phyloP scores from a whole-genome alignment of 2,888 invertebrate species.

The Parelbella ahira region DNA sequence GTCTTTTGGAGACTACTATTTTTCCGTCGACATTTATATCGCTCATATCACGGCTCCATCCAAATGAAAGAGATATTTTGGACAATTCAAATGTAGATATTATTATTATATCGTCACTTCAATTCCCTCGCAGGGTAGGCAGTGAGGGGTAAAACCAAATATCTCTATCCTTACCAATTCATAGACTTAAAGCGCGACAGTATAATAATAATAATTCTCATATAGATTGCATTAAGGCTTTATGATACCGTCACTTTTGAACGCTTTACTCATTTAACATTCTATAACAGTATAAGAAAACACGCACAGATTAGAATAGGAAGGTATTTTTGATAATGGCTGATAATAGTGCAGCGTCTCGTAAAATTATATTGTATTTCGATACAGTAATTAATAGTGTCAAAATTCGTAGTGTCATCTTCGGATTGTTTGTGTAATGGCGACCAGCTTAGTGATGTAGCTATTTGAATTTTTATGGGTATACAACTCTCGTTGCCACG shows the following conservation, averaged over 20 bases:
- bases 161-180: no score
- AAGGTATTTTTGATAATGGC: constrained; percentile 59
- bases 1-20: no score
- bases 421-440: constrained; percentile 12
- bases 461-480: background rate
- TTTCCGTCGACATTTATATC: constrained; percentile 33
- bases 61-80: constrained; percentile 41
- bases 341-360: constrained; percentile 24
- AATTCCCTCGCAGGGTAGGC: no score
- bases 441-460: constrained; percentile 2
- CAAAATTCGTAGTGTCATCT: constrained; percentile 19
- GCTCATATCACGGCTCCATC: constrained; percentile 72
- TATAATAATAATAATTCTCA: no score
- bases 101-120: constrained; percentile 20
- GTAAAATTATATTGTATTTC: constrained; percentile 4
- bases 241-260: constrained; percentile 18
- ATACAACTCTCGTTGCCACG: constrained; percentile 1
- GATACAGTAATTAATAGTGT: constrained; percentile 18
- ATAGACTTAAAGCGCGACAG: no score
- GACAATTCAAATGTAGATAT: constrained; percentile 24
- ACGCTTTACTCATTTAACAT: constrained; percentile 18
- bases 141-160: no score
- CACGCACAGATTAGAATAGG: constrained; percentile 61
- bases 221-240: no score
- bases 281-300: constrained; percentile 41